Percentiles rank a stretch among this genome's conserved stretches.
Conservation (phyloP, 1,140 invertebrate genomes). For the Macrosteles quadrilineatus region DNA sequence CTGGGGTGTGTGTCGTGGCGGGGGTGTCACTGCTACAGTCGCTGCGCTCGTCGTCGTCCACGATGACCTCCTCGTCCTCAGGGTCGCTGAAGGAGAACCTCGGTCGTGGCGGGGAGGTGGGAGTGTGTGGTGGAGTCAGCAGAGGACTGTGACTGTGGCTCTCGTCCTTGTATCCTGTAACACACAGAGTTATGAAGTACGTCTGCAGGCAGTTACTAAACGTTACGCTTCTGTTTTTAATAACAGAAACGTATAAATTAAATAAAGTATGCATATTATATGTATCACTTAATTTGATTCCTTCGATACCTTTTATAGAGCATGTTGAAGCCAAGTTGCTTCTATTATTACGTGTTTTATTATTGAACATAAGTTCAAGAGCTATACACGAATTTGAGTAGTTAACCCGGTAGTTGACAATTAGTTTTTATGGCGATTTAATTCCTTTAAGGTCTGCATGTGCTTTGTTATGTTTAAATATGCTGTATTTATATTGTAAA, state of each 20-base stretch:
- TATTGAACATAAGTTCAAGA: too few species aligned
- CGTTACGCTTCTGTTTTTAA: not conserved
- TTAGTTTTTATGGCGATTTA: too few species aligned
- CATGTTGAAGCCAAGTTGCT: too few species aligned
- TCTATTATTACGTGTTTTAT: too few species aligned
- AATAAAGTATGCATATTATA: not conserved
- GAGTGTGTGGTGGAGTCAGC: constrained; percentile 44
- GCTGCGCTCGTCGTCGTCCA: constrained; percentile 37
- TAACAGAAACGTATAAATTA: not conserved
- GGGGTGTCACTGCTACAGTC: constrained; percentile 29
- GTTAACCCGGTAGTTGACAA: too few species aligned
- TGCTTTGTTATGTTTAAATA: too few species aligned
- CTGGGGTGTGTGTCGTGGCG: not conserved
- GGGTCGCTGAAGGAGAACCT: constrained; percentile 36
- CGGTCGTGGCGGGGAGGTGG: constrained; percentile 35
- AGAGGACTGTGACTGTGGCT: constrained; percentile 37
- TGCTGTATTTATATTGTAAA: too few species aligned
- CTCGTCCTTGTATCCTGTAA: constrained; percentile 29
- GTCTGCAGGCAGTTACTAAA: not conserved
- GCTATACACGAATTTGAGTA: too few species aligned
- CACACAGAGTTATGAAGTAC: not conserved
- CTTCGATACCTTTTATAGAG: too few species aligned
- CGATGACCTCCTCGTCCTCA: constrained; percentile 34
- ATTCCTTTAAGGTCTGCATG: too few species aligned
- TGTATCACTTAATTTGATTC: not conserved